Percentiles rank a stretch among this genome's conserved stretches.
Conservation (phyloP, 2,888 invertebrate species). For the Liposcelis brunnea region DNA sequence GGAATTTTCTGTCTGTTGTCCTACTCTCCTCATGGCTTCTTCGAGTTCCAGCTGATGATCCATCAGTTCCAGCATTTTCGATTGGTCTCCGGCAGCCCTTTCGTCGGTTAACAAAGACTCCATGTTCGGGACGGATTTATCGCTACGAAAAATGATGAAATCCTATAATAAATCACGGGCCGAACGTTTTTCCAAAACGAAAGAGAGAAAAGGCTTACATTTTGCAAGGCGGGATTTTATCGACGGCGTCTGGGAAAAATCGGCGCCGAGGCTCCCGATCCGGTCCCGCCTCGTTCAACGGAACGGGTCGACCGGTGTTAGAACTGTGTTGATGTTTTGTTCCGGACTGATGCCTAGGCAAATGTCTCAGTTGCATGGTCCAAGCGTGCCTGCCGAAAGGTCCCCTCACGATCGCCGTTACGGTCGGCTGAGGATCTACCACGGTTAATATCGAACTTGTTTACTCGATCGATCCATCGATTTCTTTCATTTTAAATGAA, state of each 20-base stretch:
- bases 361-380: slow-evolving; percentile 75
- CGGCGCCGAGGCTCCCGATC: slow-evolving; percentile 50
- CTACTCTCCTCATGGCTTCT: slow-evolving; percentile 19
- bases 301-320: slow-evolving; percentile 53
- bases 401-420: slow-evolving; percentile 73
- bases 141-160: slow-evolving; percentile 23
- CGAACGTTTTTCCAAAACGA: too few relatives aligned
- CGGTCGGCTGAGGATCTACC: slow-evolving; percentile 82
- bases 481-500: not conserved
- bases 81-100: slow-evolving; percentile 28
- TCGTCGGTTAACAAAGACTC: slow-evolving; percentile 54
- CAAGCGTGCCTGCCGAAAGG: slow-evolving; percentile 92
- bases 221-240: slow-evolving; percentile 60
- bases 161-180: slow-evolving; percentile 2
- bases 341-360: slow-evolving; percentile 66
- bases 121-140: slow-evolving; percentile 75
- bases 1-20: slow-evolving; percentile 6
- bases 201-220: slow-evolving; percentile 37
- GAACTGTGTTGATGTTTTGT: slow-evolving; percentile 29
- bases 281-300: slow-evolving; percentile 51
- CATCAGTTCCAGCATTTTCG: slow-evolving; percentile 26
- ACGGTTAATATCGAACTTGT: slow-evolving; percentile 12
- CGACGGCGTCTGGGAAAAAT: slow-evolving; percentile 64
- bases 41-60: slow-evolving; percentile 23
- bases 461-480: too few relatives aligned